Percentiles rank a stretch among this genome's conserved stretches.
These are phyloP conservation scores for Troilus luridus DNA, from an alignment of 2,888 invertebrate genomes.

Conservation along the genomic window DNA sequence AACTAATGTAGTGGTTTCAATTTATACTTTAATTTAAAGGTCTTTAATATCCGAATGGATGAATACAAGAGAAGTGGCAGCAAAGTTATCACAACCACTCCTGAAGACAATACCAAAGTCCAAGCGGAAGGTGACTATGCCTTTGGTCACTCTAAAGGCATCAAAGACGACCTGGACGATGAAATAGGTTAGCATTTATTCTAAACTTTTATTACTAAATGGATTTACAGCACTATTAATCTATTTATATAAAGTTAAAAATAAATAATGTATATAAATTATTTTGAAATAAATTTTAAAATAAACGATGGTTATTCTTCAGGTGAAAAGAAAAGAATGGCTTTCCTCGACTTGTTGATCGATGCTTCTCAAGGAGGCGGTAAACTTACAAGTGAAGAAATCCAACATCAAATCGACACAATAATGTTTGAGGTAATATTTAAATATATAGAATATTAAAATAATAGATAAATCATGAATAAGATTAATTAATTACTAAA, in stretches of 20 bases:
- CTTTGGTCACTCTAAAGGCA: conserved; percentile 79
- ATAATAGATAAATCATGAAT: not conserved
- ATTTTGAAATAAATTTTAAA: not conserved
- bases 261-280: not conserved
- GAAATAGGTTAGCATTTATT: conserved; percentile 68
- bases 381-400: conserved; percentile 82
- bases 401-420: conserved; percentile 88
- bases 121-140: conserved; percentile 68
- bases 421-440: conserved; percentile 87
- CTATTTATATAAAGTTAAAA: no score
- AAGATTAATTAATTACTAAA: not conserved
- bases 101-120: conserved; percentile 21
- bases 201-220: not conserved
- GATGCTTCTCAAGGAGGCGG: conserved; percentile 85
- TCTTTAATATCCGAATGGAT: conserved; percentile 25
- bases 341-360: conserved; percentile 90
- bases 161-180: conserved; percentile 86
- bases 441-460: not conserved
- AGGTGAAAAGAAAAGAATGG: conserved; percentile 72
- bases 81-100: not conserved
- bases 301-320: not conserved
- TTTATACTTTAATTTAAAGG: not conserved
- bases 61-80: conserved; percentile 29
- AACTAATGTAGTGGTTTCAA: not conserved
- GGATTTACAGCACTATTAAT: no score